phyloP scores from a whole-genome alignment of 2,888 invertebrate species.

The Acronicta psi region DNA sequence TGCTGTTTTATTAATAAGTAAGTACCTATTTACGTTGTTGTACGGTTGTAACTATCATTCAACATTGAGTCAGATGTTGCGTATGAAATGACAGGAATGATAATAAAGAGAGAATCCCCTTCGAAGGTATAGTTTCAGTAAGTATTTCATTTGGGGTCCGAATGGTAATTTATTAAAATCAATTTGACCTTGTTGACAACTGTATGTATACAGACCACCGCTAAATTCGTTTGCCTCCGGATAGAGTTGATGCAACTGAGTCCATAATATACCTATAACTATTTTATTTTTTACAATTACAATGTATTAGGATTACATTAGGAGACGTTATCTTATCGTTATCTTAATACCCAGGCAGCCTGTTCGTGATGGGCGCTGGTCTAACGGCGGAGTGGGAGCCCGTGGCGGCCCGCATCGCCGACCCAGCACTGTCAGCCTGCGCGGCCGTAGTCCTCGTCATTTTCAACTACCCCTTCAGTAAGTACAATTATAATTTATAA shows the following conservation, averaged over 20 bases:
- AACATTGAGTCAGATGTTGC: constrained; percentile 2
- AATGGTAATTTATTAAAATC: too few relatives aligned
- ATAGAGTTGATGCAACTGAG: too few relatives aligned
- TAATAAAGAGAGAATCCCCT: too few relatives aligned
- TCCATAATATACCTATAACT: too few relatives aligned
- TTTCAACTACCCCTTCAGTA: constrained; percentile 94
- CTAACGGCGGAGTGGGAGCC: constrained; percentile 84
- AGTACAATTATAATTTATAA: constrained; percentile 56
- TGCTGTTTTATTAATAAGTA: constrained; percentile 37
- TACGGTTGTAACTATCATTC: constrained; percentile 2
- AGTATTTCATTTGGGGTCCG: too few relatives aligned
- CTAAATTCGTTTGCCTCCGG: too few relatives aligned
- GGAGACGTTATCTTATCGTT: too few relatives aligned
- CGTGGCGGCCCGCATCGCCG: constrained; percentile 88
- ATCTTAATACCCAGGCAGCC: constrained; percentile 87
- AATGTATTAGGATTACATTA: too few relatives aligned
- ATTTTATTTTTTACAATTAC: too few relatives aligned
- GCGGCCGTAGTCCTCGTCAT: constrained; percentile 92
- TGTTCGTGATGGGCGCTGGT: constrained; percentile 91
- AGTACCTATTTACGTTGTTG: constrained; percentile 3
- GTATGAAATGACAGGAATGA: not conserved
- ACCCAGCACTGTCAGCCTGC: constrained; percentile 93
- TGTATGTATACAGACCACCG: too few relatives aligned
- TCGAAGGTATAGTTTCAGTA: too few relatives aligned
- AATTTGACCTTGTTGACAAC: too few relatives aligned